These are phyloP conservation scores for Gryon sp. DNA, from an alignment of 1,140 invertebrate species.

Conservation along the genomic window DNA sequence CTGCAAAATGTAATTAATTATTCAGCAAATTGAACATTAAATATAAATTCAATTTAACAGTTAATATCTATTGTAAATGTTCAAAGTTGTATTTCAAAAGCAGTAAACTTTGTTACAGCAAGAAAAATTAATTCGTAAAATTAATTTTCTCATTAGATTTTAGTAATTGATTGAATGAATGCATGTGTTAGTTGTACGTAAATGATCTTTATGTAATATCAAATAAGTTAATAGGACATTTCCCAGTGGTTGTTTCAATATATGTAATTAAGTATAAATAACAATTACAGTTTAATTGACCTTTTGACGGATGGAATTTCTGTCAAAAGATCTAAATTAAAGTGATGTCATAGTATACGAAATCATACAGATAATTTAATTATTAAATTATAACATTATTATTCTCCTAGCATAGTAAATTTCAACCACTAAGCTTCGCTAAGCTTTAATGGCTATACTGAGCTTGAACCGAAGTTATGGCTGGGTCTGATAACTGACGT, in stretches of 20 bases:
- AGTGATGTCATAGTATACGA: conserved; percentile 12
- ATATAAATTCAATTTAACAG: too few relatives aligned
- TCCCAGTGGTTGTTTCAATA: not conserved
- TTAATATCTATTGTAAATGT: too few relatives aligned
- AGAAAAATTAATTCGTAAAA: too few relatives aligned
- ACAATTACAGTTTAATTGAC: not conserved
- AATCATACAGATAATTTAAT: conserved; percentile 43
- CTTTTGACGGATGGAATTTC: conserved; percentile 9
- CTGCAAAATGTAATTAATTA: too few relatives aligned
- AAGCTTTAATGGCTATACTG: conserved; percentile 57
- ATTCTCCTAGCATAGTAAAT: conserved; percentile 51
- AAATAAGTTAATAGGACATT: too few relatives aligned
- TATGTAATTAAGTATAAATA: not conserved
- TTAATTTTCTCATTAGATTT: too few relatives aligned
- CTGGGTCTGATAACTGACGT: conserved; percentile 70
- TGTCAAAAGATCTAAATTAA: conserved; percentile 1
- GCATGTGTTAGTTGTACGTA: too few relatives aligned
- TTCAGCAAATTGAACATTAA: too few relatives aligned
- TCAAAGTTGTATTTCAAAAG: too few relatives aligned
- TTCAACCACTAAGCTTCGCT: conserved; percentile 57
- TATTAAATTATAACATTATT: conserved; percentile 58
- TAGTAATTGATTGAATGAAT: too few relatives aligned
- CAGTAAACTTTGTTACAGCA: too few relatives aligned
- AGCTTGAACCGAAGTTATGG: conserved; percentile 64
- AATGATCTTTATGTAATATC: too few relatives aligned